Base-by-base conservation (phyloP, 1,140 invertebrate genomes). In the Tyrophagus putrescentiae region DNA sequence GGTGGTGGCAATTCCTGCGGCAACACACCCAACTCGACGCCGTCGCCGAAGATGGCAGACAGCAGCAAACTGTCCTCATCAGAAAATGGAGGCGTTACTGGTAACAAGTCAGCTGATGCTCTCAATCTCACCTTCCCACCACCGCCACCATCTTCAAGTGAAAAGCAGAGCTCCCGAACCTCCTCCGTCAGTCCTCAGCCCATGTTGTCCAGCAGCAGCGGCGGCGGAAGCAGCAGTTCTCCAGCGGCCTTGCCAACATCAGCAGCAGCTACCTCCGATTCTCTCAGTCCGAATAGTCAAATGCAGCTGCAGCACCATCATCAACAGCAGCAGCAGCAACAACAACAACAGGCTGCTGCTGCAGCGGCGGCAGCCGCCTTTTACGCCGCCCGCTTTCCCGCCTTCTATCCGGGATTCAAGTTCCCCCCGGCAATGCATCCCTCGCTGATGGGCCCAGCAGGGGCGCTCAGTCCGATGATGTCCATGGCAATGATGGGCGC, bases 381-480 rank as follows among this genome's bases (percentile, higher is more conserved):
- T 32, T 59, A 59, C 25, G 39, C 57, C 44, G 28, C 56, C 6
- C 18, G 39, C 44, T 42, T 59, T 28, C 57, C 52, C n/a, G 2
- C 31, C 9, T 54, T 54, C 28, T 54, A 27, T 54, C 52, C n/a
- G n/a, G n/a, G n/a, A n/a, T n/a, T n/a, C n/a, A n/a, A n/a, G n/a
- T n/a, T n/a, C n/a, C n/a, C n/a, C n/a, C n/a, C n/a, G n/a, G n/a
- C n/a, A n/a, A n/a, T n/a, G n/a, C n/a, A n/a, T n/a, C n/a, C n/a
- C n/a, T n/a, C n/a, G n/a, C n/a, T n/a, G n/a, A n/a, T n/a, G n/a
- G n/a, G n/a, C n/a, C n/a, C n/a, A n/a, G n/a, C n/a, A n/a, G n/a
- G n/a, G n/a, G n/a, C n/a, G n/a, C n/a, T n/a, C n/a, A n/a, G n/a
- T n/a, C n/a, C n/a, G n/a, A n/a, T n/a, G n/a, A n/a, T n/a, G n/a